These are phyloP conservation scores for Eucidaris tribuloides DNA, from an alignment of 35 echinoderm and acorn worm species.

Conservation along the genomic window DNA sequence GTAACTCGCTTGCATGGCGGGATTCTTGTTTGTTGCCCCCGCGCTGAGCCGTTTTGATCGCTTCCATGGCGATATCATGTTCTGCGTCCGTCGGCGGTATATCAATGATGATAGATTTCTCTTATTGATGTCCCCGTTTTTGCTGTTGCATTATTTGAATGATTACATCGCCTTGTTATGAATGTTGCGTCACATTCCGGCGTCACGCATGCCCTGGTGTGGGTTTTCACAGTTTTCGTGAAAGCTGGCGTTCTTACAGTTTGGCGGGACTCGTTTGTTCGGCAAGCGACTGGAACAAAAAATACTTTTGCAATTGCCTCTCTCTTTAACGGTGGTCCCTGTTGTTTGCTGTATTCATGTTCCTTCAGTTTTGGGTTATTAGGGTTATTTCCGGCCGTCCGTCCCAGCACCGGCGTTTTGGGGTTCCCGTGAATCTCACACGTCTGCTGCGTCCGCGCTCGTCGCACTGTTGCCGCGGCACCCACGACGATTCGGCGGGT, in stretches of 20 bases:
- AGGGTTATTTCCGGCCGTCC: not conserved
- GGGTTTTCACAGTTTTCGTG: too few relatives aligned
- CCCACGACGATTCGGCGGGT: not conserved
- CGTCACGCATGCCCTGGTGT: too few relatives aligned
- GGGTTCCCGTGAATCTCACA: slow-evolving; percentile 24
- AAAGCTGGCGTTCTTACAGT: not conserved
- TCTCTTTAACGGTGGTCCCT: not conserved
- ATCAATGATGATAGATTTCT: not conserved
- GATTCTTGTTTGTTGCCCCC: not conserved
- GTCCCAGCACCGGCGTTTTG: not conserved
- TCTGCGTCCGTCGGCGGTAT: slow-evolving; percentile 8
- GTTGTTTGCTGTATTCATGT: slow-evolving; percentile 9
- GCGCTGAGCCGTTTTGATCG: slow-evolving; percentile 8
- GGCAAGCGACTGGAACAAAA: too few relatives aligned
- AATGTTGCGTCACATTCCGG: too few relatives aligned
- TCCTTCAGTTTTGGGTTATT: not conserved
- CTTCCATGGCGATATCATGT: slow-evolving; percentile 18
- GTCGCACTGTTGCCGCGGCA: slow-evolving; percentile 7
- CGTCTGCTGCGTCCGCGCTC: not conserved
- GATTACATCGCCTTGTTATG: not conserved
- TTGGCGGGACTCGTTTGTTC: not conserved
- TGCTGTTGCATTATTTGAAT: slow-evolving; percentile 15
- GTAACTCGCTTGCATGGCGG: not conserved
- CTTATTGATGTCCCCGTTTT: not conserved
- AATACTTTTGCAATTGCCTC: not conserved